phyloP scores from a whole-genome alignment of 2,888 invertebrate species.

The Junonia oenone region DNA sequence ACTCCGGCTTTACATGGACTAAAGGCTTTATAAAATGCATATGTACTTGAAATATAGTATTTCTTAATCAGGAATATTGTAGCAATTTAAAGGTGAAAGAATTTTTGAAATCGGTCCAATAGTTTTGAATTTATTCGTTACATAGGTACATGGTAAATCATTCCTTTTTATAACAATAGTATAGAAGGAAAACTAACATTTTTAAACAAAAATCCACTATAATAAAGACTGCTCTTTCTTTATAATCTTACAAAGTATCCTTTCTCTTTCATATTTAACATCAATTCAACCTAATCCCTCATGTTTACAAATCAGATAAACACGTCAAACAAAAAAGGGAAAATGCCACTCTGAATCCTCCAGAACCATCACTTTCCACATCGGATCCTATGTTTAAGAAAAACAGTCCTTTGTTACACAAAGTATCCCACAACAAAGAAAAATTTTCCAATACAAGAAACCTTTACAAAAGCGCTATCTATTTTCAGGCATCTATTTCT shows the following conservation, averaged over 20 bases:
- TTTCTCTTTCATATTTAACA: background rate
- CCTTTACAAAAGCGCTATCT: background rate
- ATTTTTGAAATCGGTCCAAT: too few relatives aligned
- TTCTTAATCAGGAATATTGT: too few relatives aligned
- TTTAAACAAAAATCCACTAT: too few relatives aligned
- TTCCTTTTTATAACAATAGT: too few relatives aligned
- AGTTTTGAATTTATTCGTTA: too few relatives aligned
- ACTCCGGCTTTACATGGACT: too few relatives aligned
- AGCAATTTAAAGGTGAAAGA: too few relatives aligned
- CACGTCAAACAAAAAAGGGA: background rate
- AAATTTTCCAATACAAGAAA: background rate
- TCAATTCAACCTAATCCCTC: background rate
- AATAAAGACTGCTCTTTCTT: too few relatives aligned
- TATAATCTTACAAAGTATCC: background rate
- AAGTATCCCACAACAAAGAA: background rate
- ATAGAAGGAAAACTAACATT: too few relatives aligned
- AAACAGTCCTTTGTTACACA: background rate
- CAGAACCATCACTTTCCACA: background rate
- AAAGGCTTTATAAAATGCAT: too few relatives aligned
- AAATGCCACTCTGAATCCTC: background rate
- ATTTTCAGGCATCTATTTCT: background rate
- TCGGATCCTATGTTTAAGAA: background rate
- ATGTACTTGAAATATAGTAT: too few relatives aligned
- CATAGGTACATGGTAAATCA: too few relatives aligned
- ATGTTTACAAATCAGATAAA: background rate